Conservation (phyloP, 2,113 vertebrate genomes). For the Tricholaema leucomelas region DNA sequence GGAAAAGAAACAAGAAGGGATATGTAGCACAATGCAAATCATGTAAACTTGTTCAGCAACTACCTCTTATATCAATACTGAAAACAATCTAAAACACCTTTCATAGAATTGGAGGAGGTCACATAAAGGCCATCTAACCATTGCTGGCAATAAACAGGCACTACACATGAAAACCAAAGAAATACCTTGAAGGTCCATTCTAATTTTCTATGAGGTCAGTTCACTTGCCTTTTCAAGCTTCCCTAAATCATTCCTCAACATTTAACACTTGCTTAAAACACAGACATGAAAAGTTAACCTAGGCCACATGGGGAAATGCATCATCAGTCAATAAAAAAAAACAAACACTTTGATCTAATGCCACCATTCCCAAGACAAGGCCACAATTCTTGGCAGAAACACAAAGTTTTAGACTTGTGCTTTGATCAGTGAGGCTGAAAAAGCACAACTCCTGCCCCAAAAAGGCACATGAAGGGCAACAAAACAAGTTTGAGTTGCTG, state of each 20-base stretch:
- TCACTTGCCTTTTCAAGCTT: background rate
- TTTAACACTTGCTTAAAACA: background rate
- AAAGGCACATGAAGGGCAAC: background rate
- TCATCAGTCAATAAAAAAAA: background rate
- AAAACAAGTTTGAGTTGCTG: background rate
- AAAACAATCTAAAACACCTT: background rate
- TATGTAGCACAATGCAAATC: background rate
- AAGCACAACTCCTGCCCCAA: background rate
- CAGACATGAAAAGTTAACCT: background rate
- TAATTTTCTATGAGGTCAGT: background rate
- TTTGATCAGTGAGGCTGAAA: background rate
- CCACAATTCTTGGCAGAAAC: background rate
- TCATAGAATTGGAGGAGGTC: background rate
- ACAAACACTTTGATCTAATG: background rate
- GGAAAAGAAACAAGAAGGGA: background rate
- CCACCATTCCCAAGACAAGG: background rate
- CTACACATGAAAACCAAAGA: background rate
- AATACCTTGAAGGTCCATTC: background rate
- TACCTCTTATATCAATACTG: background rate
- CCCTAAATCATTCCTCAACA: background rate
- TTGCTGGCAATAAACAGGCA: background rate
- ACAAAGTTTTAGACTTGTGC: accelerated
- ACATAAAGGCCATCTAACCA: background rate
- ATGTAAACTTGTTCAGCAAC: background rate
- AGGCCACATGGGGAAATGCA: background rate